These are phyloP conservation scores for Pogonomyrmex californicus DNA, from an alignment of 1,140 invertebrate genomes.

Conservation along the genomic window DNA sequence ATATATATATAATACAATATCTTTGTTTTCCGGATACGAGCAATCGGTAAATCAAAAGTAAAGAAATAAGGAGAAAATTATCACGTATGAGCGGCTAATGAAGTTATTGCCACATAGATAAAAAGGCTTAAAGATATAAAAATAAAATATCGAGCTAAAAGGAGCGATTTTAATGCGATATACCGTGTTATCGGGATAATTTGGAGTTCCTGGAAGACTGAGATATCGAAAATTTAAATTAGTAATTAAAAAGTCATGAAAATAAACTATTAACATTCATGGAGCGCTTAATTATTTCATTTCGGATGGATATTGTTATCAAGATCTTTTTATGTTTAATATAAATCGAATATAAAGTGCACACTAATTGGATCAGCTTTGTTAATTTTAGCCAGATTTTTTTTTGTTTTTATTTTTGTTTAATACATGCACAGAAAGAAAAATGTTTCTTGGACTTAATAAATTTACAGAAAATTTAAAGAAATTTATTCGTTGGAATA, in stretches of 20 bases:
- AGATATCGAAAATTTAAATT: neutral
- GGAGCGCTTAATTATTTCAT: conserved; percentile 3
- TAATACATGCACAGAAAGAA: too few relatives aligned
- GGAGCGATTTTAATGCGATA: neutral
- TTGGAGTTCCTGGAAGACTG: neutral
- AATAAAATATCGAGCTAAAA: neutral
- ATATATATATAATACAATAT: neutral
- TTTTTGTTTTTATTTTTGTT: neutral
- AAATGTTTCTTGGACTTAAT: too few relatives aligned
- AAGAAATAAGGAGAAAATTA: neutral
- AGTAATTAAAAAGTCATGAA: conserved; percentile 11
- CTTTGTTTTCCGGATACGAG: neutral
- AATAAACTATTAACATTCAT: conserved; percentile 21
- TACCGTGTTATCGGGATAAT: conserved; percentile 4
- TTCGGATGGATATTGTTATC: neutral
- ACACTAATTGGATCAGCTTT: conserved; percentile 12
- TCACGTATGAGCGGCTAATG: conserved; percentile 6
- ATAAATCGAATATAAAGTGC: neutral
- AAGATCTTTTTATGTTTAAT: neutral
- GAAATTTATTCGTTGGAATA: too few relatives aligned
- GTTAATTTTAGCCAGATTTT: neutral
- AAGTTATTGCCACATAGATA: conserved; percentile 1
- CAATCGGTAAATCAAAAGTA: neutral
- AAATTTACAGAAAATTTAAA: too few relatives aligned
- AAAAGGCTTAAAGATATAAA: conserved; percentile 10